Percentiles rank a stretch among this genome's conserved stretches.
phyloP scores from a whole-genome alignment of 2,888 invertebrate species.

The Polia nebulosa region DNA sequence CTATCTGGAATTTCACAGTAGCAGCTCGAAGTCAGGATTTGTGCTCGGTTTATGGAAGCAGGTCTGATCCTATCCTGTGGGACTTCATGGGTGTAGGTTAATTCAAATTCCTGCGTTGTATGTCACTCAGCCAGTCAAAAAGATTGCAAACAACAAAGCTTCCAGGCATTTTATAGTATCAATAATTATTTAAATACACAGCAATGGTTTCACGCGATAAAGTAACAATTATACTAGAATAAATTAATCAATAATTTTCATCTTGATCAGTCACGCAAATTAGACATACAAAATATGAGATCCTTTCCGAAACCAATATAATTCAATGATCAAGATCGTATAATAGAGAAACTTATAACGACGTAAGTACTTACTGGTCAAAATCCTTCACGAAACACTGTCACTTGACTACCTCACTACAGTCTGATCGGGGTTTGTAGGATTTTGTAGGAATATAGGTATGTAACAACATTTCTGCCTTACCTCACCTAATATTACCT shows the following conservation, averaged over 20 bases:
- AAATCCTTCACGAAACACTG: conserved; percentile 66
- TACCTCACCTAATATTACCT: too few relatives aligned
- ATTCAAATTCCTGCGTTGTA: conserved; percentile 45
- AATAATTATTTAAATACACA: conserved; percentile 35
- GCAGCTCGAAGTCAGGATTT: too few relatives aligned
- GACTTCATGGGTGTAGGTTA: too few relatives aligned
- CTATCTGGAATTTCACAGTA: too few relatives aligned
- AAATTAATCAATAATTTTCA: conserved; percentile 51
- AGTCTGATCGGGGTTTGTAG: conserved; percentile 85
- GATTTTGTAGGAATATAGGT: too few relatives aligned
- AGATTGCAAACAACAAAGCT: conserved; percentile 30
- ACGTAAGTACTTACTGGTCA: conserved; percentile 56
- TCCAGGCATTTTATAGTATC: conserved; percentile 40
- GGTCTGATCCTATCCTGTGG: too few relatives aligned
- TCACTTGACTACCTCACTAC: conserved; percentile 51
- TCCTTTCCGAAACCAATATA: conserved; percentile 51
- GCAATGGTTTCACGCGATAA: conserved; percentile 35
- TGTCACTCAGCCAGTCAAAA: conserved; percentile 34
- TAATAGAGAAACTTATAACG: conserved; percentile 36
- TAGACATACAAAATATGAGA: conserved; percentile 62
- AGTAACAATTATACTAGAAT: conserved; percentile 57
- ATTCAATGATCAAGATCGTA: conserved; percentile 56
- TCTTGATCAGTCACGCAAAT: conserved; percentile 40
- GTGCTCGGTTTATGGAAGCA: too few relatives aligned
- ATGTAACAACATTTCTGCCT: too few relatives aligned